Evolutionary conservation across 2,888 invertebrate genomes (phyloP).

Genomic region (Callyntrura sp.): DNA sequence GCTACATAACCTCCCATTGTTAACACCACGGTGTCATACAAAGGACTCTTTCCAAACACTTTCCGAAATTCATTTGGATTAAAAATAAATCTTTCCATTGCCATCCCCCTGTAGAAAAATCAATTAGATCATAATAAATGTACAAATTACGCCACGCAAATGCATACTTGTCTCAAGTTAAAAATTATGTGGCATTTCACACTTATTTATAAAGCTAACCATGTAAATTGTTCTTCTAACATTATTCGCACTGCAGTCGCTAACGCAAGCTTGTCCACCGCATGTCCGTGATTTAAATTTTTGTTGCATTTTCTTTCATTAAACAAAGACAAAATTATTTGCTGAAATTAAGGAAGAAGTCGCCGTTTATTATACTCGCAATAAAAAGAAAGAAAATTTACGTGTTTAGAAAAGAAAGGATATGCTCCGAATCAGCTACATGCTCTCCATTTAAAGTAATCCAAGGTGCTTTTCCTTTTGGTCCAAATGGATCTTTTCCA

Average conservation of each 20-base stretch:
- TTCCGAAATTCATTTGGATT: conserved; percentile 68
- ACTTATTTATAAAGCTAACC: conserved; percentile 28
- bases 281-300: conserved; percentile 63
- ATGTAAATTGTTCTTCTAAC: conserved; percentile 74
- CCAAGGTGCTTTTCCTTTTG: conserved; percentile 59
- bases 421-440: conserved; percentile 60
- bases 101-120: conserved; percentile 69
- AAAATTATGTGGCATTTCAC: not conserved
- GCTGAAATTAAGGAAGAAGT: conserved; percentile 79
- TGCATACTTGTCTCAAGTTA: not conserved
- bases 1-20: conserved; percentile 46
- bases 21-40: conserved; percentile 56
- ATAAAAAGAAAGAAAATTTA: conserved; percentile 80
- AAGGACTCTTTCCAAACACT: conserved; percentile 50
- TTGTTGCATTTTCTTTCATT: conserved; percentile 50
- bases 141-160: too few species aligned
- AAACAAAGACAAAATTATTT: conserved; percentile 67
- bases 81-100: conserved; percentile 73
- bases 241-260: conserved; percentile 67
- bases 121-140: too few species aligned
- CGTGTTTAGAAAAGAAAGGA: conserved; percentile 79
- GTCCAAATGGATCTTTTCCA: conserved; percentile 40
- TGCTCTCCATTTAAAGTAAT: conserved; percentile 60
- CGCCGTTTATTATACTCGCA: conserved; percentile 80
- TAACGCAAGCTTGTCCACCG: conserved; percentile 58